Evolutionary conservation across 2,113 vertebrate genomes (phyloP).

Genomic region (Oenanthe oenanthe): DNA sequence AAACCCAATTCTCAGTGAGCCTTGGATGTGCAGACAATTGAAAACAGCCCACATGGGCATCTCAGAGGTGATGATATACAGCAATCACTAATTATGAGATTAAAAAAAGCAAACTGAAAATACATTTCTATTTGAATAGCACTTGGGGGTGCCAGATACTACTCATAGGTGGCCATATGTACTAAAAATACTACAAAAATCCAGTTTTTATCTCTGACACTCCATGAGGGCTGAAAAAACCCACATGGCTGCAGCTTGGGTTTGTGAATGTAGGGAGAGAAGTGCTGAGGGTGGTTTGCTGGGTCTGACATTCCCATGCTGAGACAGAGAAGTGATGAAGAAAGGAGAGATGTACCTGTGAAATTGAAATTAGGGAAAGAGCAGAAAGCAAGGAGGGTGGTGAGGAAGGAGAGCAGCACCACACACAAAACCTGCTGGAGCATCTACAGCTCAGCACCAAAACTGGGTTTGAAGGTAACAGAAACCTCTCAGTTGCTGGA

Average conservation of each 20-base stretch:
- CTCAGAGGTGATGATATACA: background rate
- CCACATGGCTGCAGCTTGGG: background rate
- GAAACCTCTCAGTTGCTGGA: background rate
- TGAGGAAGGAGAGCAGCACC: background rate
- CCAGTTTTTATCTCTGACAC: background rate
- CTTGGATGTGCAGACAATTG: background rate
- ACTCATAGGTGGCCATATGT: accelerated
- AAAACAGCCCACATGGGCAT: background rate
- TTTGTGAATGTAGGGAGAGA: background rate
- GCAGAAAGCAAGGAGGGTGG: background rate
- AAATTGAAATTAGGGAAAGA: background rate
- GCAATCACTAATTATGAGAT: background rate
- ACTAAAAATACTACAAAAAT: background rate
- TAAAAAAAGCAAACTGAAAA: background rate
- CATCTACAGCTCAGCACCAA: accelerated
- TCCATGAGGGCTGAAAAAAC: background rate
- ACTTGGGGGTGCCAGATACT: background rate
- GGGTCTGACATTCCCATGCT: background rate
- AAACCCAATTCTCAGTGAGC: accelerated
- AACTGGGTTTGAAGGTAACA: background rate
- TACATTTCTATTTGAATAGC: background rate
- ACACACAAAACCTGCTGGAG: background rate
- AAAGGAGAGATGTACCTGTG: background rate
- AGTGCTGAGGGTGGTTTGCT: background rate
- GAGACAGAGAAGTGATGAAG: accelerated